A percentile compares a stretch with the other conserved stretches of the same genome.
Evolutionary conservation across 2,113 vertebrate genomes (phyloP).

Genomic region (Sturnus vulgaris): DNA sequence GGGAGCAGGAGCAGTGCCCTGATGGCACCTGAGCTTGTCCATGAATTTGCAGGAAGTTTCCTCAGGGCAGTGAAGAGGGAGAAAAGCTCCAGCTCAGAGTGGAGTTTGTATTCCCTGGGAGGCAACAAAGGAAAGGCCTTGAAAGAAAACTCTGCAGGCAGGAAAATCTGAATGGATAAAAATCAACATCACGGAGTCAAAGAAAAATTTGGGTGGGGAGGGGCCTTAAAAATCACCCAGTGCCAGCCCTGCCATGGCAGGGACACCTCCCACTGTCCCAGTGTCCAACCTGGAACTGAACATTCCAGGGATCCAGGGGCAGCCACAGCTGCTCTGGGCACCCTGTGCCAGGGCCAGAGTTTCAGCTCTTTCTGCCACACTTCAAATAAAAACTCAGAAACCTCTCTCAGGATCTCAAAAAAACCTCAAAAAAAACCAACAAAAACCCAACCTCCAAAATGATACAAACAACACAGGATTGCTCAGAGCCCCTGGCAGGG

Average conservation of each 20-base stretch:
- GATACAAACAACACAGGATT: not conserved
- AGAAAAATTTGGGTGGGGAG: not conserved
- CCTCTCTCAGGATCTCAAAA: not conserved
- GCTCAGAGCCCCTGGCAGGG: not conserved
- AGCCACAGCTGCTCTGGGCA: not conserved
- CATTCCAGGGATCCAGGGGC: not conserved
- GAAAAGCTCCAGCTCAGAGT: not conserved
- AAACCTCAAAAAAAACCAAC: not conserved
- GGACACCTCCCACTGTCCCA: not conserved
- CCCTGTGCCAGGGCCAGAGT: not conserved
- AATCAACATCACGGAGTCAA: not conserved
- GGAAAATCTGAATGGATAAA: not conserved
- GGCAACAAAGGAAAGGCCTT: not conserved
- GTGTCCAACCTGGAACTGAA: not conserved
- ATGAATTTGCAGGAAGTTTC: not conserved
- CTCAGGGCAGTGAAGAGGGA: not conserved
- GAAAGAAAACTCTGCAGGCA: not conserved
- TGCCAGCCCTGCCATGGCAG: not conserved
- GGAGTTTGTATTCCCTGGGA: not conserved
- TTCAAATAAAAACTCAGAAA: not conserved
- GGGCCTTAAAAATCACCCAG: rapidly evolving
- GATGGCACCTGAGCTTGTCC: not conserved
- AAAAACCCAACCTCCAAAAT: not conserved
- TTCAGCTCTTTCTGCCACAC: not conserved
- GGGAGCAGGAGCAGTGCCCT: not conserved